Evolutionary conservation across 2,113 vertebrate genomes (phyloP).

Genomic region (Fulica atra): DNA sequence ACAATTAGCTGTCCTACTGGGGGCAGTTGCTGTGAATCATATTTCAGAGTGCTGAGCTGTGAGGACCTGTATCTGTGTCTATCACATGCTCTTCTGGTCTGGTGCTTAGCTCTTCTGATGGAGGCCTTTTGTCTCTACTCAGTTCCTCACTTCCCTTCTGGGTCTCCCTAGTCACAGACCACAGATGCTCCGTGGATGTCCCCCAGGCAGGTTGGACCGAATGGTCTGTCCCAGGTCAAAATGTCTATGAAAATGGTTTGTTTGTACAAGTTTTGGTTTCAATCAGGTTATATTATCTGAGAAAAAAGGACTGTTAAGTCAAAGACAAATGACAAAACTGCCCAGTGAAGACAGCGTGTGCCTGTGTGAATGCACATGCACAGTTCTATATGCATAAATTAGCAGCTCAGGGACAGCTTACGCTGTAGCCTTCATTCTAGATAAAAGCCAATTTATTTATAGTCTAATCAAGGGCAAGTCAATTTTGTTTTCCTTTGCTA

Average conservation of each 20-base stretch:
- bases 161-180: background rate
- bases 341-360: background rate
- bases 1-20: background rate
- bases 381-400: background rate
- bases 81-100: background rate
- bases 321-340: background rate
- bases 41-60: background rate
- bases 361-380: background rate
- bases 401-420: background rate
- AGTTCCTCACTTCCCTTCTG: background rate
- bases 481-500: conserved; percentile 20
- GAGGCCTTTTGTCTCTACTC: background rate
- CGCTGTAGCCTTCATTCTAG: background rate
- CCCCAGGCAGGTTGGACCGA: background rate
- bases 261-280: background rate
- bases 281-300: background rate
- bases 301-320: background rate
- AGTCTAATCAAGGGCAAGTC: background rate
- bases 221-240: background rate
- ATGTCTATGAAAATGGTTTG: background rate
- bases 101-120: background rate
- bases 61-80: background rate
- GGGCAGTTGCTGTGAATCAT: background rate
- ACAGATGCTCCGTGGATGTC: background rate
- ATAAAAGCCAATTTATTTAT: background rate